Conservation (phyloP, 1,140 invertebrate species). For the Mactra quadrangularis region DNA sequence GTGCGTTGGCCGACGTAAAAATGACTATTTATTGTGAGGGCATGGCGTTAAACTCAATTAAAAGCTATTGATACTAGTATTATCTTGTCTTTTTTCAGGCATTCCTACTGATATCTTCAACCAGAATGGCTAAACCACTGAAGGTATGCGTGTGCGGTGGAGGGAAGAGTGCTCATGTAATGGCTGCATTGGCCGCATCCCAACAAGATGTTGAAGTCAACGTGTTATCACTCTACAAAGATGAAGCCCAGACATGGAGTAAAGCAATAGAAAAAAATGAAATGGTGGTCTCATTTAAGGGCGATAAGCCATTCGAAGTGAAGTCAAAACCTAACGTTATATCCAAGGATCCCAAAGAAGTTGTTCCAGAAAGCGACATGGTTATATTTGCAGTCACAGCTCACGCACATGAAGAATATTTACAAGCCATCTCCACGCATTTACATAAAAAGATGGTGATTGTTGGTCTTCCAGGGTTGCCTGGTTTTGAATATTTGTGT, state of each 20-base stretch:
- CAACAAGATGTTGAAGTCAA: slow-evolving; percentile 63
- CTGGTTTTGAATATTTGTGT: slow-evolving; percentile 75
- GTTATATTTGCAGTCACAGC: slow-evolving; percentile 68
- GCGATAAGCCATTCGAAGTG: slow-evolving; percentile 20
- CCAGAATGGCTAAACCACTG: slow-evolving; percentile 46
- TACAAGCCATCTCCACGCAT: slow-evolving; percentile 65
- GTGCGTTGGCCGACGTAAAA: too few species aligned
- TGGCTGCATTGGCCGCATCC: slow-evolving; percentile 69
- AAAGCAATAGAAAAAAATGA: slow-evolving; percentile 63
- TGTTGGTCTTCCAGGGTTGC: slow-evolving; percentile 50
- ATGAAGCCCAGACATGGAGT: slow-evolving; percentile 73
- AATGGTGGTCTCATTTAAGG: slow-evolving; percentile 58
- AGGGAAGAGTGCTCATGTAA: slow-evolving; percentile 73
- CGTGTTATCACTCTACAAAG: slow-evolving; percentile 67
- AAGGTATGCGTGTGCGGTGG: slow-evolving; percentile 70
- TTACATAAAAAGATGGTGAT: slow-evolving; percentile 59
- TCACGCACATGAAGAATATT: slow-evolving; percentile 67
- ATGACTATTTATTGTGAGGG: too few species aligned
- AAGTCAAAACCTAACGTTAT: slow-evolving; percentile 62
- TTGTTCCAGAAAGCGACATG: slow-evolving; percentile 61
- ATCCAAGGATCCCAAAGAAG: slow-evolving; percentile 62
- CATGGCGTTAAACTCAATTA: too few species aligned
- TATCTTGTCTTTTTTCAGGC: neutral
- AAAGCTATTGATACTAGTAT: too few species aligned
- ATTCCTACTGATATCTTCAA: slow-evolving; percentile 9